Base-by-base conservation (phyloP, 2,797 vertebrate genomes). In the Falco rusticolus region DNA sequence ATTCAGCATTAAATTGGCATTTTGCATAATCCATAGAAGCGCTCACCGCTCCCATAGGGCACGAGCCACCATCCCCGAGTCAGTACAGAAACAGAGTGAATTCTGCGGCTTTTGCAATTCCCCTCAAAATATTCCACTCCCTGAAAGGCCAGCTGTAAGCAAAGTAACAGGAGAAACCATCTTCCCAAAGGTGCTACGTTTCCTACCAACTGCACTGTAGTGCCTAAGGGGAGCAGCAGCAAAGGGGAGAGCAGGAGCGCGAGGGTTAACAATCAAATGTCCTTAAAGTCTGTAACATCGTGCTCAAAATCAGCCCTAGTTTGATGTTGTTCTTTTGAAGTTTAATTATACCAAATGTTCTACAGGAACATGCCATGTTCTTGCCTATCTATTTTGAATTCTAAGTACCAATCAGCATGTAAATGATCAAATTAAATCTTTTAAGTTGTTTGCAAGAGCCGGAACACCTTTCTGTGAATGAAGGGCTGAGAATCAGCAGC, bases 341-440 rank as follows among this genome's bases (percentile, higher is more conserved):
- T 96, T 96, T 96, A 97, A 97, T 97, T 96, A 96, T 70, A 92
- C 94, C 90, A 86, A 97, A 96, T 92, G 92, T 96, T 97, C 96
- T 90, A 89, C 93, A 95, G 87, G 92, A 95, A 94, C 79, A 86
- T 50, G 90, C 92, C 84, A 93, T 69, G 92, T 94, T 96, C 93
- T 89, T 85, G 69, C 82, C 96, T 96, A 91, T 96, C 95, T 94
- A 70, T 84, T 94, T 93, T 81, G 94, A 95, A 93, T 95, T 86
- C 84, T 81, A 95, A 95, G 93, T 91, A 96, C 96, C 96, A 94
- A 95, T 95, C 94, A 97, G 93, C 95, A 95, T 92, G 84, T 92
- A 96, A 97, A 97, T 96, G 95, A 97, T 94, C 90, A 95, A 93
- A 96, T 95, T 96, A 96, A 96, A 93, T 87, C 87, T 81, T 96